Evolutionary conservation across 1,140 invertebrate genomes (phyloP).

Genomic region (Plectus sambesii): DNA sequence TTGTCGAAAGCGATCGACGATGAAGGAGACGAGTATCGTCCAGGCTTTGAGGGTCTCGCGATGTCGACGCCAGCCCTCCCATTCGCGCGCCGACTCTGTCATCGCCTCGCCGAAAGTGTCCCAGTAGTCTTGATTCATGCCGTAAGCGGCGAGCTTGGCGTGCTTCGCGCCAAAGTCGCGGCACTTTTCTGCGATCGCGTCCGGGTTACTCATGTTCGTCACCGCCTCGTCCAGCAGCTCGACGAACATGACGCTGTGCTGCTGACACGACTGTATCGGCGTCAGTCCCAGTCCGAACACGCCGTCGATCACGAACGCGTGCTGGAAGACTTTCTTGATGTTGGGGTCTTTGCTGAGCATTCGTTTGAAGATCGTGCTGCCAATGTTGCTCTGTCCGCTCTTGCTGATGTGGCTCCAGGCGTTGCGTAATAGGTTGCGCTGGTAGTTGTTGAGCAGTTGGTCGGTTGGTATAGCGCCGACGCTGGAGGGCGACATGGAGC

Average conservation of each 20-base stretch:
- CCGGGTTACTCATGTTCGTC: conserved; percentile 6
- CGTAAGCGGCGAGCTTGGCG: conserved; percentile 7
- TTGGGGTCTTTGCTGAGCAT: conserved; percentile 9
- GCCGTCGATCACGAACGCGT: conserved; percentile 1
- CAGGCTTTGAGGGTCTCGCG: conserved; percentile 20
- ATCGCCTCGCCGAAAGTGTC: conserved; percentile 25
- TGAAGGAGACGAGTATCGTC: conserved; percentile 20
- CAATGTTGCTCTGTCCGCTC: conserved; percentile 9
- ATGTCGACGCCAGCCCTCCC: conserved; percentile 22
- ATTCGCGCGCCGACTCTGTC: conserved; percentile 23
- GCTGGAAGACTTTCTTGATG: conserved; percentile 3
- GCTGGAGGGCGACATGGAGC: too few species aligned
- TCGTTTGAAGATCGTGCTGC: conserved; percentile 11
- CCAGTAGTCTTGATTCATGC: conserved; percentile 23
- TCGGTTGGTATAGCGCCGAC: too few species aligned
- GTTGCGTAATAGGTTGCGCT: conserved; percentile 8
- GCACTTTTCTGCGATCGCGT: conserved; percentile 16
- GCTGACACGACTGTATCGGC: conserved; percentile 9
- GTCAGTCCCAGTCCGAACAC: neutral
- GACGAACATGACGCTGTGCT: neutral
- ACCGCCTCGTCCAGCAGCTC: neutral
- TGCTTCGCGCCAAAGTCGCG: conserved; percentile 13
- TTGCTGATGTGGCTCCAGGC: conserved; percentile 14
- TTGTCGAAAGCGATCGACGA: conserved; percentile 20
- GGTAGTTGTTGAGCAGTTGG: too few species aligned